Evolutionary conservation across 2,113 vertebrate genomes (phyloP).

Genomic region (Cairina moschata): DNA sequence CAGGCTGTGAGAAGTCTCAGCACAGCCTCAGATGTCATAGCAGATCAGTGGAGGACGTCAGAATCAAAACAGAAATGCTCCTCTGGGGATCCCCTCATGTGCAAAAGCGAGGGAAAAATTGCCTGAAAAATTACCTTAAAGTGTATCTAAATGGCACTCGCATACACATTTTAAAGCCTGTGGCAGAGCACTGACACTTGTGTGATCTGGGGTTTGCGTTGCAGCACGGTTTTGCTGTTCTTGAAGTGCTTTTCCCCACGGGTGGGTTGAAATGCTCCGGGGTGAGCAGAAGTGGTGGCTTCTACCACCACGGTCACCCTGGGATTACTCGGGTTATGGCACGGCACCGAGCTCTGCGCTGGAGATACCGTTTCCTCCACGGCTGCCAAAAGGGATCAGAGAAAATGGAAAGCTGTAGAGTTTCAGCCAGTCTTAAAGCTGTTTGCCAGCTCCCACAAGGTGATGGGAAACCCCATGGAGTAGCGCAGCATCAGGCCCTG

Average conservation of each 20-base stretch:
- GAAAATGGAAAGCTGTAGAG: background rate
- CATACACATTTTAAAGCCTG: background rate
- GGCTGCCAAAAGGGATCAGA: background rate
- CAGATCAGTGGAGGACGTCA: background rate
- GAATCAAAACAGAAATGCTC: background rate
- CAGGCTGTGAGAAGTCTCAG: background rate
- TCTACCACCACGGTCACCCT: rapidly evolving
- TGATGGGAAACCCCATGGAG: background rate
- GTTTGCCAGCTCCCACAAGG: background rate
- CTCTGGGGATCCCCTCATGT: background rate
- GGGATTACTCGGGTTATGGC: rapidly evolving
- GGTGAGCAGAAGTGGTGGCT: background rate
- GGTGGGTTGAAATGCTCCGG: background rate
- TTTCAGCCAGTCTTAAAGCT: background rate
- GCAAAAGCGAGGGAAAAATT: background rate
- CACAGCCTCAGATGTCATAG: background rate
- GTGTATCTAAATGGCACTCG: background rate
- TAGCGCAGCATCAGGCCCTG: rapidly evolving
- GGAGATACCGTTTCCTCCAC: background rate
- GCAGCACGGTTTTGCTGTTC: background rate
- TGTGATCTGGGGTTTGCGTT: background rate
- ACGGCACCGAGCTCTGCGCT: rapidly evolving
- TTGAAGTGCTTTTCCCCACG: background rate
- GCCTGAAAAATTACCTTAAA: background rate
- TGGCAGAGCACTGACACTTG: background rate